Evolutionary conservation across 30 jellyfish, hydroid and myxozoan genomes (phyloP), one percentile per base, ranked within the genome.

Genomic region (Haliclystus octoradiatus): DNA sequence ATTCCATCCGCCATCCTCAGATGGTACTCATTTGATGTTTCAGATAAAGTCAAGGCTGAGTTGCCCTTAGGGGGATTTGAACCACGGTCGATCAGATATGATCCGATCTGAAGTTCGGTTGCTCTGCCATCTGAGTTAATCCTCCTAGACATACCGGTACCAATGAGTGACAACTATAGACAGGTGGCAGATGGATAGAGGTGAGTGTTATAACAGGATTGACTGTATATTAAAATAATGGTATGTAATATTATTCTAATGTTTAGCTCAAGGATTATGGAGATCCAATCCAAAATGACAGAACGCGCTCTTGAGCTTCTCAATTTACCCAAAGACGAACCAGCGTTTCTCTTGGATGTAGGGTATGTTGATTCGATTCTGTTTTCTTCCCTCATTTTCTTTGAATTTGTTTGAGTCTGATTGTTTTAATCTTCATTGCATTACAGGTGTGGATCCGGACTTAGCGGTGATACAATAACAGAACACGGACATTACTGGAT

Each of bases 251-350:
- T 52, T 50, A 26, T 28, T 32, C 50, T 50, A 15, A 23, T 35
- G 24, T 29, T 62, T 28, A 77, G 91, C 62, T 52, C 95, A 15
- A 82, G 94, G n/a, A 81, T 90, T 94, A 90, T 90, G 46, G 98
- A 90, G 49, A 90, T 90, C 50, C 98, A 92, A 66, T 77, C 71
- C 1, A 94, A 92, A 68, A 84, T 92, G 94, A 73, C 94, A 12
- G 90, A 78, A 23, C 34, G 99, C 33, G 99, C 99, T 25, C 68
- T 92, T 50, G 99, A 92, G 50, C 79, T 92, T 26, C 92, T 83
- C 15, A 79, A 77, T 15, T 47, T 82, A 33, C 89, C 95, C 0
- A 94, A 77, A 33, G 89, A 82, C 57, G 76, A 92, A 33, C 93
- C 95, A 1, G 63, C 92, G 64, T 77, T 50, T 70, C 52, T 91